Evolutionary conservation across 2,888 invertebrate species (phyloP).

Genomic region (Glaucopsyche alexis): DNA sequence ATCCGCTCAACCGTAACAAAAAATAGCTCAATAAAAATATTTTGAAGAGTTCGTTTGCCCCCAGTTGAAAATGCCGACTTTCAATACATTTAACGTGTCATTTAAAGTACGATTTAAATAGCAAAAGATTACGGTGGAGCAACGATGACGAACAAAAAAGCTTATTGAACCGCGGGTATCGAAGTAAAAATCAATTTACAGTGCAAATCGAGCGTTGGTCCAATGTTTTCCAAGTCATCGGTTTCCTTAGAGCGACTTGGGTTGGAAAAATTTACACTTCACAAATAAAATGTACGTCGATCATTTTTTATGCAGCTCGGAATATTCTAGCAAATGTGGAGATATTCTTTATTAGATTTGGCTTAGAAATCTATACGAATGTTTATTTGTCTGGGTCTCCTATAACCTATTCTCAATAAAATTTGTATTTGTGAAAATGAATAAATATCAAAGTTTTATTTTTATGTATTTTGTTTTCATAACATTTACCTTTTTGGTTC

Average conservation of each 20-base stretch:
- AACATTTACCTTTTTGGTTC: too few relatives aligned
- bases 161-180: slow-evolving; percentile 43
- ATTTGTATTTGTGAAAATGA: too few relatives aligned
- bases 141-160: slow-evolving; percentile 51
- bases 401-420: neutral
- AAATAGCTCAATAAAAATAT: neutral
- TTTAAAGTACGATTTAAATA: slow-evolving; percentile 7
- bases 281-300: slow-evolving; percentile 14
- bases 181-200: slow-evolving; percentile 75
- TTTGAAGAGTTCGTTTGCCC: slow-evolving; percentile 9
- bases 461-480: too few relatives aligned
- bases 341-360: neutral
- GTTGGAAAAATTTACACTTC: slow-evolving; percentile 61
- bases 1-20: neutral
- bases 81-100: slow-evolving; percentile 19
- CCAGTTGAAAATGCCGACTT: neutral
- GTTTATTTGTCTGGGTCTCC: neutral
- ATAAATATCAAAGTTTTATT: too few relatives aligned
- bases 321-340: neutral
- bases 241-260: slow-evolving; percentile 60
- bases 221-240: slow-evolving; percentile 76
- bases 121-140: slow-evolving; percentile 29
- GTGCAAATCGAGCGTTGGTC: slow-evolving; percentile 74
- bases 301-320: neutral
- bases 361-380: neutral